A percentile compares a stretch with the other conserved stretches of the same genome.
These are phyloP conservation scores for Fopius arisanus DNA, from an alignment of 1,140 invertebrate species.

Conservation along the genomic window DNA sequence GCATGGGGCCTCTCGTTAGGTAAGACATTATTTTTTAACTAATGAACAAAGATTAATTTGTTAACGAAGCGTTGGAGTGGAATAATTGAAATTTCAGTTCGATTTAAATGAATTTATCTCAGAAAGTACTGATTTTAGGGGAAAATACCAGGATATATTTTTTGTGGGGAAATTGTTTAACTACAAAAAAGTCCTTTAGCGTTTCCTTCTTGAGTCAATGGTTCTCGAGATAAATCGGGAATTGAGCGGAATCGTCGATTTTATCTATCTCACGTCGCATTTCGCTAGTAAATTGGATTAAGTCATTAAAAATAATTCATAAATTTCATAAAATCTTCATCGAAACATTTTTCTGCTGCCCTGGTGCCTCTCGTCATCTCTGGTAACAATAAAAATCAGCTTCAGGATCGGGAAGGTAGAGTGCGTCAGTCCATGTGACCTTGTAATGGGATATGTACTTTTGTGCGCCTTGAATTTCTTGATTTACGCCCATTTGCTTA, in stretches of 20 bases:
- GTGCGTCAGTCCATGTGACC: conserved; percentile 70
- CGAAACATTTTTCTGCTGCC: conserved; percentile 47
- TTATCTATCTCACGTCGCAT: too few relatives aligned
- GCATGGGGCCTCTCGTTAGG: conserved; percentile 68
- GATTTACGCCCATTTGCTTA: conserved; percentile 69
- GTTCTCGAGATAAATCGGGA: too few relatives aligned
- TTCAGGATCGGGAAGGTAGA: conserved; percentile 77
- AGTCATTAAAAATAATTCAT: conserved; percentile 34
- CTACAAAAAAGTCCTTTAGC: too few relatives aligned
- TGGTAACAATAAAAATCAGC: conserved; percentile 57
- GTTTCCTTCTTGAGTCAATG: too few relatives aligned
- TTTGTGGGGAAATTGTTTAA: too few relatives aligned
- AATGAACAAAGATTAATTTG: too few relatives aligned
- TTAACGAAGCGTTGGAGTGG: too few relatives aligned
- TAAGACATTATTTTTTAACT: conserved; percentile 53
- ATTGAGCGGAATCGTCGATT: too few relatives aligned
- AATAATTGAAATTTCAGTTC: too few relatives aligned
- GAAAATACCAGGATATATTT: too few relatives aligned
- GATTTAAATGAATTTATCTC: too few relatives aligned
- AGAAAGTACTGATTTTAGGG: too few relatives aligned
- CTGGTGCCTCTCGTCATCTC: conserved; percentile 40
- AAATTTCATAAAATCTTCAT: conserved; percentile 34
- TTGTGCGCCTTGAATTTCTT: conserved; percentile 72
- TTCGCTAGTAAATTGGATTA: conserved; percentile 40
- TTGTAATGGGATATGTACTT: conserved; percentile 71